Percentiles rank a stretch among this genome's conserved stretches.
phyloP scores from a whole-genome alignment of 2,888 invertebrate species.

The Oeneis ivallda region DNA sequence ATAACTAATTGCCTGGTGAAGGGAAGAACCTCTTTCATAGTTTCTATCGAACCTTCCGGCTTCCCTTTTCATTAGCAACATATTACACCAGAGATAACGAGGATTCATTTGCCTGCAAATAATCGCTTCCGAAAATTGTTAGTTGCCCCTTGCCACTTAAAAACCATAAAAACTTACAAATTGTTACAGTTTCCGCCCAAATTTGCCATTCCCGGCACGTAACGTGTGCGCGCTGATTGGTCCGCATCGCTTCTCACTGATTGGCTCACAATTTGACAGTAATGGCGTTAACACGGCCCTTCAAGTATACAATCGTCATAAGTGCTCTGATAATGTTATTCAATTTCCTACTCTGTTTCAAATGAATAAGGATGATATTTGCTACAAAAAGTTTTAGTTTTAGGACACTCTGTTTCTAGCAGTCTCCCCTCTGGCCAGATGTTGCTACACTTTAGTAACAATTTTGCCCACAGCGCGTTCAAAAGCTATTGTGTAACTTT shows the following conservation, averaged over 20 bases:
- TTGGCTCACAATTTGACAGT: constrained; percentile 79
- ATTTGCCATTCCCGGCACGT: constrained; percentile 76
- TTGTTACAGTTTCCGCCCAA: constrained; percentile 71
- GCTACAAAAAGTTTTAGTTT: constrained; percentile 1
- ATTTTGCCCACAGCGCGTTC: constrained; percentile 76
- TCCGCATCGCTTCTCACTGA: constrained; percentile 60
- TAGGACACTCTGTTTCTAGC: constrained; percentile 27
- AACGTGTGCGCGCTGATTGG: constrained; percentile 63
- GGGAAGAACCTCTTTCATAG: neutral
- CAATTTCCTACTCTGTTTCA: constrained; percentile 32
- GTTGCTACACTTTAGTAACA: constrained; percentile 80
- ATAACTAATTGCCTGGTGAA: too few species aligned
- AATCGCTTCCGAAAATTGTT: constrained; percentile 31
- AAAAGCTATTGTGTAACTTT: constrained; percentile 71
- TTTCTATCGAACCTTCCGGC: constrained; percentile 12
- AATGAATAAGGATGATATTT: constrained; percentile 31
- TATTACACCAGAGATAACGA: constrained; percentile 17
- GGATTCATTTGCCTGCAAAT: constrained; percentile 31
- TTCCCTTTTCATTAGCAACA: constrained; percentile 1
- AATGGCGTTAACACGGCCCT: constrained; percentile 75
- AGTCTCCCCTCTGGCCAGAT: constrained; percentile 74
- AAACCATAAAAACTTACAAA: constrained; percentile 67
- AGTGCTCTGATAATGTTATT: constrained; percentile 20
- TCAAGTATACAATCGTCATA: constrained; percentile 42
- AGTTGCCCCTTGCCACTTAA: constrained; percentile 32